Base-by-base conservation (phyloP, 2,888 invertebrate genomes). In the Drosophila infuscata region DNA sequence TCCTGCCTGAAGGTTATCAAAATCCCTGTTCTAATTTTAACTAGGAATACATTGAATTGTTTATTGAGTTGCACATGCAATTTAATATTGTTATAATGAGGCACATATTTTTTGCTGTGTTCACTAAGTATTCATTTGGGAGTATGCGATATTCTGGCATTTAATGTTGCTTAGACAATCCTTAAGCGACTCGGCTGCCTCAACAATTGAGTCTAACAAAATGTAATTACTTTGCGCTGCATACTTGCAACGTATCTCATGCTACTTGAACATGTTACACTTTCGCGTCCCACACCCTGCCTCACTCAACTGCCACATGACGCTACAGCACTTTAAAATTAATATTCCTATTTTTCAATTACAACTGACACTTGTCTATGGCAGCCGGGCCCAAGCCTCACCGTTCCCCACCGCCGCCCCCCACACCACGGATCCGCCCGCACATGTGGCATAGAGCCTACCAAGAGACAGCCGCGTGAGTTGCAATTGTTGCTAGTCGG, bases 281-380 rank as follows among this genome's bases (percentile, higher is more conserved):
- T 81, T 70, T 61, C 51, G 46, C 43, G 61, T 17, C 56, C 46
- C 43, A 48, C 52, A 32, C 38, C 41, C 48, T 20, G 25, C 30
- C 17, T 17, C 30, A 12, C 17, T 17, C 30, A 4, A 0, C 7
- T 3, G 46, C 59, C 59, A 66, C 32, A 71, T 51, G 49, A 59
- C 61, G 49, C 63, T 70, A 70, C 64, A 86, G 72, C 83, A 70
- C 88, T 86, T 83, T 77, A 81, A 88, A 89, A 89, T 89, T 78
- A 88, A 91, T 88, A 91, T 85, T 88, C 83, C 86, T 91, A 89
- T 82, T 88, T 84, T 88, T 88, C 91, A 88, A 88, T 91, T 88
- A 88, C 91, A 74, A 78, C 91, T 88, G 91, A 91, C 88, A 91
- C 91, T 88, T 91, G 88, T 89, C 91, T 82, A 81, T 79, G 79